Conservation (phyloP, 2,888 invertebrate genomes). For the Mythimna pallens region DNA sequence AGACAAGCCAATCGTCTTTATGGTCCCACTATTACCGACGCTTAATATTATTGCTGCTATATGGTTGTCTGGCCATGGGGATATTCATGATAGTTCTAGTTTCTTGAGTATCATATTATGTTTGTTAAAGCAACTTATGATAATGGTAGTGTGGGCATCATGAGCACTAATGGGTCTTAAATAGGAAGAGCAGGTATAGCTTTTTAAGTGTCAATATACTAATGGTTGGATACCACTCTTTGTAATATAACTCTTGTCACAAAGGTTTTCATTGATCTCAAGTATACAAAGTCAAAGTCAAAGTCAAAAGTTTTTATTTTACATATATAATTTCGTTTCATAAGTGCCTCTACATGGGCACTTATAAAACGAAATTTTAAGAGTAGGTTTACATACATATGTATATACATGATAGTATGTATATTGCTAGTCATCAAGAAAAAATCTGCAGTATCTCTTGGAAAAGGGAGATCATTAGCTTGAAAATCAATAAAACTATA, state of each 20-base stretch:
- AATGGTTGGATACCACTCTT: not conserved
- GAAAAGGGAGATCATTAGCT: not conserved
- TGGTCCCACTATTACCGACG: not conserved
- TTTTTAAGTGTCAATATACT: constrained; percentile 1
- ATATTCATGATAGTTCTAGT: constrained; percentile 19
- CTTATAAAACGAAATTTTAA: no score
- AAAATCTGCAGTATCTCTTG: not conserved
- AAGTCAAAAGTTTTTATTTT: no score
- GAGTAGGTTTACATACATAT: not conserved
- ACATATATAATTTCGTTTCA: no score
- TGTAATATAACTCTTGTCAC: not conserved
- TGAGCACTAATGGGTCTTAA: not conserved
- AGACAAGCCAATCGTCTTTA: constrained; percentile 19
- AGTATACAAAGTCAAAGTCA: no score
- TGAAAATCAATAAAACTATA: not conserved
- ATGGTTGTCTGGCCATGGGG: constrained; percentile 14
- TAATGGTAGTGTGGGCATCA: constrained; percentile 23
- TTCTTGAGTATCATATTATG: constrained; percentile 5
- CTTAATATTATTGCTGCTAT: constrained; percentile 24
- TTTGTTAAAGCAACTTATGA: constrained; percentile 5
- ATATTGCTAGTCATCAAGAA: no score
- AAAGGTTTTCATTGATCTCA: not conserved
- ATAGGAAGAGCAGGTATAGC: not conserved
- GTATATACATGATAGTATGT: not conserved
- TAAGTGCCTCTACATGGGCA: no score